Evolutionary conservation across 2,797 vertebrate species (phyloP).

Genomic region (Bradypodion pumilum): DNA sequence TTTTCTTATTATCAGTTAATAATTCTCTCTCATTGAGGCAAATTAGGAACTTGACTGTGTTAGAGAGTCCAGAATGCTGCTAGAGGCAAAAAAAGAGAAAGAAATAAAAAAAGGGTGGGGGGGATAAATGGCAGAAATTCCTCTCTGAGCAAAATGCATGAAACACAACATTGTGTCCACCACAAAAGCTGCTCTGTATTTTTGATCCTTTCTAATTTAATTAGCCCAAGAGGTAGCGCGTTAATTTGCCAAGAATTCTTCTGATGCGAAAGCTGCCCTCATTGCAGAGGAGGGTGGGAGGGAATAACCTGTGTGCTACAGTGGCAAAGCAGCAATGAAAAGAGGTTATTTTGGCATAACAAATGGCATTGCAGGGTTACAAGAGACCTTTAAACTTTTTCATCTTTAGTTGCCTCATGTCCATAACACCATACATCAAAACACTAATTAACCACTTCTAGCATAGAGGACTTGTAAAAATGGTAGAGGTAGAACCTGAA

Average conservation of each 20-base stretch:
- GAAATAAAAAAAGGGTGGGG: conserved; percentile 30
- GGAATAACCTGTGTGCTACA: conserved; percentile 88
- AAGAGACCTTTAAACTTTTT: conserved; percentile 86
- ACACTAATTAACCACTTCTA: conserved; percentile 81
- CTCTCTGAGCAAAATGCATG: conserved; percentile 93
- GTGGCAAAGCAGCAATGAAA: conserved; percentile 83
- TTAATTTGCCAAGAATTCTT: conserved; percentile 99
- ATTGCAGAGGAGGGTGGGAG: conserved; percentile 81
- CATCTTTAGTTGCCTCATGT: conserved; percentile 82
- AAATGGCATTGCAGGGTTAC: conserved; percentile 83
- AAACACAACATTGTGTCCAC: conserved; percentile 98
- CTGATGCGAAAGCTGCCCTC: conserved; percentile 96
- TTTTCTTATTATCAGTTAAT: conserved; percentile 99
- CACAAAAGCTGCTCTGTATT: conserved; percentile 98
- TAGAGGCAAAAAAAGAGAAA: conserved; percentile 86
- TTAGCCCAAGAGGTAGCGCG: conserved; percentile 99
- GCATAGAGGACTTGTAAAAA: conserved; percentile 75
- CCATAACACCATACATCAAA: conserved; percentile 77
- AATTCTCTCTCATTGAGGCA: conserved; percentile 99
- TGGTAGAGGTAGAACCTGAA: conserved; percentile 65
- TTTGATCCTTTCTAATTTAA: conserved; percentile 99
- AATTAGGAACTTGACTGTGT: conserved; percentile 99
- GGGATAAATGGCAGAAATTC: conserved; percentile 97
- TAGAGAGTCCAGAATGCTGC: conserved; percentile 92
- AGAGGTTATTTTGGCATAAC: conserved; percentile 84